These are phyloP conservation scores for Tetrao urogallus DNA, from an alignment of 2,113 vertebrate genomes.

Conservation along the genomic window DNA sequence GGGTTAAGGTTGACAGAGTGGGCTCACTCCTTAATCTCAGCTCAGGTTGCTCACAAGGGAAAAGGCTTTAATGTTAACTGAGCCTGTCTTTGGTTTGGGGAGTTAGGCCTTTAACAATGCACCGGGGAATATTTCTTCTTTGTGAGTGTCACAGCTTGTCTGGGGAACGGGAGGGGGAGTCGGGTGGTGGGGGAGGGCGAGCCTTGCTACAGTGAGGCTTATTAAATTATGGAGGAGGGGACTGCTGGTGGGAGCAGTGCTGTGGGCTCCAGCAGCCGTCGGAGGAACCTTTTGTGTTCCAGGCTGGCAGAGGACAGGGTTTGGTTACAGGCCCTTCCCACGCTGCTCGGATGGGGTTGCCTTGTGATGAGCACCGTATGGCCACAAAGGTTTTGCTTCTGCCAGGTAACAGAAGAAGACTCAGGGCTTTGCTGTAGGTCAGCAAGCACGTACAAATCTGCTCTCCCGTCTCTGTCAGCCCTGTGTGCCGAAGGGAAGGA, in stretches of 20 bases:
- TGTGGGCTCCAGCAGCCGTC: neutral
- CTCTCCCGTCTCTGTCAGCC: neutral
- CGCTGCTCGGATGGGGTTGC: neutral
- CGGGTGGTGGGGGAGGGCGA: neutral
- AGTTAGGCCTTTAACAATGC: constrained; percentile 58
- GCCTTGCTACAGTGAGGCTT: neutral
- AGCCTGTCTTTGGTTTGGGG: constrained; percentile 54
- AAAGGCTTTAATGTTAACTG: constrained; percentile 61
- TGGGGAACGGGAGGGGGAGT: neutral
- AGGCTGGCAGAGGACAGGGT: constrained; percentile 10
- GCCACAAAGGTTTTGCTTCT: neutral
- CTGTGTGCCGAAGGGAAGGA: neutral
- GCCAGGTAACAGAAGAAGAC: neutral
- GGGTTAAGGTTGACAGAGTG: constrained; percentile 65
- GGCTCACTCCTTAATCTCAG: constrained; percentile 63
- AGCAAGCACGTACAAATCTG: neutral
- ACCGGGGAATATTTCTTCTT: neutral
- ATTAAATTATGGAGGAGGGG: constrained; percentile 59
- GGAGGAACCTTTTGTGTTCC: constrained; percentile 22
- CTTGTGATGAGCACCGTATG: fast-evolving
- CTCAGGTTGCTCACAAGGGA: constrained; percentile 61
- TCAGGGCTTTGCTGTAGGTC: neutral
- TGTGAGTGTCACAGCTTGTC: constrained; percentile 25
- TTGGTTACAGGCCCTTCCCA: neutral
- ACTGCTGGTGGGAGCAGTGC: constrained; percentile 38